Evolutionary conservation across 2,113 vertebrate genomes (phyloP).

Genomic region (Nyctibius bracteatus): DNA sequence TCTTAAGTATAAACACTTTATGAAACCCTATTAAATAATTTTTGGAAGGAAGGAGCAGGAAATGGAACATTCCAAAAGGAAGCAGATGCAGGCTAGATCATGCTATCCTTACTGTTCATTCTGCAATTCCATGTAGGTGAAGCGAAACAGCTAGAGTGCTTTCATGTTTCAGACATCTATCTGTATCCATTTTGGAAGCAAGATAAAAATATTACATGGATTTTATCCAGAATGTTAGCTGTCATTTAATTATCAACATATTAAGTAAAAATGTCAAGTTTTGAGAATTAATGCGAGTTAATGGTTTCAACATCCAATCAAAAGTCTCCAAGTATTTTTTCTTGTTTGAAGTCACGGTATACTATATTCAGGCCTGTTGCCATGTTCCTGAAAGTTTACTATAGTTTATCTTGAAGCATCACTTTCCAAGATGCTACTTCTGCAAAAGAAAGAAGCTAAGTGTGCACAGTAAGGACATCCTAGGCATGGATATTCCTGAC

Average conservation of each 20-base stretch:
- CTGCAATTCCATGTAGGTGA: background rate
- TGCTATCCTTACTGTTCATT: background rate
- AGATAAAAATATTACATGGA: background rate
- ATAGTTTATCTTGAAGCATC: background rate
- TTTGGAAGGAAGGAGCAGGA: background rate
- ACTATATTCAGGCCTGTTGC: background rate
- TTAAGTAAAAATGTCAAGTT: background rate
- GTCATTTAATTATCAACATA: background rate
- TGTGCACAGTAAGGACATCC: background rate
- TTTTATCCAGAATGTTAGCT: background rate
- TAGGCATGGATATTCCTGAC: background rate
- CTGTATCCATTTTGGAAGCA: background rate
- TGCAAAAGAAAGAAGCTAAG: background rate
- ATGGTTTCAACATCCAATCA: background rate
- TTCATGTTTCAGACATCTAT: background rate
- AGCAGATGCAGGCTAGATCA: background rate
- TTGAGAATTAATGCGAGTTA: background rate
- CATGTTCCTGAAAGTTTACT: background rate
- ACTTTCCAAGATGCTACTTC: background rate
- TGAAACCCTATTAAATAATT: background rate
- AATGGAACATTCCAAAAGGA: background rate
- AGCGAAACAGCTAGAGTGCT: background rate
- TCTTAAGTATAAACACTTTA: background rate
- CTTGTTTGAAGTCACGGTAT: background rate
- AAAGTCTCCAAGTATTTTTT: background rate